These are phyloP conservation scores for Strigops habroptila DNA, from an alignment of 2,113 vertebrate species.

Conservation along the genomic window DNA sequence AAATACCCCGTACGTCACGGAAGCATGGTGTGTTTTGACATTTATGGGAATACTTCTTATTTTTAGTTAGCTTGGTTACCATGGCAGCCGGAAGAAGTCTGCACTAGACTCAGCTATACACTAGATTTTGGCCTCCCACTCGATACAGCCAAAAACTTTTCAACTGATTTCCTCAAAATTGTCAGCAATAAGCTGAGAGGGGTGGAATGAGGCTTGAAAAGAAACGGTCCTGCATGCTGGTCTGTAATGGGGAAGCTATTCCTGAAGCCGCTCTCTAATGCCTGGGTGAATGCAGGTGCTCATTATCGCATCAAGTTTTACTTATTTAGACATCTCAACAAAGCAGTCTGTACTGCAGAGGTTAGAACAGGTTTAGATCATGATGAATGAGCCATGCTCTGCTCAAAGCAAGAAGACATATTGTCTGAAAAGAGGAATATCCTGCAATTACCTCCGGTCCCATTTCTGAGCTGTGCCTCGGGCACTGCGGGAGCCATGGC, in stretches of 20 bases:
- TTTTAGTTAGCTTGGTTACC: conserved; percentile 67
- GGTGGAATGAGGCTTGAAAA: neutral
- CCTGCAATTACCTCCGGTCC: neutral
- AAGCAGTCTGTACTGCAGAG: neutral
- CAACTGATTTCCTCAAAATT: neutral
- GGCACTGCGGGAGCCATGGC: fast-evolving
- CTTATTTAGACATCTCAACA: neutral
- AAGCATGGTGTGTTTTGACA: conserved; percentile 51
- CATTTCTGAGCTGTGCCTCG: fast-evolving
- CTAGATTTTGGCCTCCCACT: conserved; percentile 32
- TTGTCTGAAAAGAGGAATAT: neutral
- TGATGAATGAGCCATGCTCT: neutral
- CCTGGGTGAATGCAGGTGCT: neutral
- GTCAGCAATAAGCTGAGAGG: neutral
- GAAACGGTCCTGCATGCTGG: neutral
- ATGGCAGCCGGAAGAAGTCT: conserved; percentile 35
- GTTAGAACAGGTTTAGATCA: neutral
- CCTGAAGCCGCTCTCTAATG: neutral
- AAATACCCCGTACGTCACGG: neutral
- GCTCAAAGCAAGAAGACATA: neutral
- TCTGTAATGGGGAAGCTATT: neutral
- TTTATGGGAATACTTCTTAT: conserved; percentile 56
- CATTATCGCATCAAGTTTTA: neutral
- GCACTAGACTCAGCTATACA: neutral
- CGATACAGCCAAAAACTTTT: neutral